Base-by-base conservation (phyloP, 2,797 vertebrate genomes). In the Lutjanus argentimaculatus region DNA sequence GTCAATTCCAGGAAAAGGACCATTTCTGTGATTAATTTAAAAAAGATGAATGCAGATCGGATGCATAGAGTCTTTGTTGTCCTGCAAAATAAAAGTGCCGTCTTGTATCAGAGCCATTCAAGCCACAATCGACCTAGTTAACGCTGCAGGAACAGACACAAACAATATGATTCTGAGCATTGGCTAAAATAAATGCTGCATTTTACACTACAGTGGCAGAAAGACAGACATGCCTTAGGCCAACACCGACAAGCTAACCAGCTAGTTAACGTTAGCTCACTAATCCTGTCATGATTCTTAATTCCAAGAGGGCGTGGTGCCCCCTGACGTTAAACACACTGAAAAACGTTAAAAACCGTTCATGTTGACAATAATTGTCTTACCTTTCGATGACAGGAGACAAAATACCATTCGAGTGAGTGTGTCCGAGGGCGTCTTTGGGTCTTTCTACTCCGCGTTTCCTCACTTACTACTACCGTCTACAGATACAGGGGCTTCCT, bases 351-450 rank as follows among this genome's bases (percentile, higher is more conserved):
- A 7, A 58, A 19, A 0, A 19, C 9, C 8, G 11, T 11, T n/a
- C 9, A 66, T 16, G 14, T 22, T 1, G 0, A 52, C 22, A 17
- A 51, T 1, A 1, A 7, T 25, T 19, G 45, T 58, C 91, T 90
- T 91, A 95, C 94, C 93, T 62, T 91, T 80, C 8, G 61, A 45
- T 49, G 46, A 25, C 42, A 53, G 74, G n/a, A 80, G 65, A 83
- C 7, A 13, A 74, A 82, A 77, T 84, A 85, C 15, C 85, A 89
- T 74, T 79, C 68, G 64, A 66, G 53, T 85, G 81, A 81, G 70
- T 55, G 10, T 1, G 45, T 83, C 70, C 51, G 19, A 15, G 0
- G 21, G 59, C 75, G 46, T 86, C 56, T 25, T 1, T 49, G 48
- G 43, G 6, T 66, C 75, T 75, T 19, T 67, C 42, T 57, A 11